Conservation (phyloP, 1,140 invertebrate genomes). For the Calliopsis andreniformis region DNA sequence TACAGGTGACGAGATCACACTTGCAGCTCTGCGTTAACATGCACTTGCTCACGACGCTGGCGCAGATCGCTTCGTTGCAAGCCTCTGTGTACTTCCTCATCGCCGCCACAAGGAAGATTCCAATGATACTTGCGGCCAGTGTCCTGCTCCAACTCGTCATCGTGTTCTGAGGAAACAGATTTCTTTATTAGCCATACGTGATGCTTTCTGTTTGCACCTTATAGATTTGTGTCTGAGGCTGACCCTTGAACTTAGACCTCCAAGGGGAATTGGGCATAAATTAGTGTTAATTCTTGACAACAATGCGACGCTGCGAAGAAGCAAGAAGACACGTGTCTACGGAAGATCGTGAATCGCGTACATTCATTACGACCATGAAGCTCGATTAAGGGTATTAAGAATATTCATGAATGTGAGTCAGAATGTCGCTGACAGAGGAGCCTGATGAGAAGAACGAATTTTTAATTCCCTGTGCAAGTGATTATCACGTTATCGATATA, state of each 20-base stretch:
- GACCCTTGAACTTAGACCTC: too few species aligned
- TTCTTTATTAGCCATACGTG: too few species aligned
- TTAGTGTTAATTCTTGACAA: not conserved
- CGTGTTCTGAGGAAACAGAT: slow-evolving; percentile 58
- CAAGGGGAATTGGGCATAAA: slow-evolving; percentile 2
- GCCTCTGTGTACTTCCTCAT: slow-evolving; percentile 64
- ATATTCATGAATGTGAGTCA: slow-evolving; percentile 67
- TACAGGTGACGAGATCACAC: slow-evolving; percentile 92
- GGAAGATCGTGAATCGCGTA: slow-evolving; percentile 25
- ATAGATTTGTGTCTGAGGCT: too few species aligned
- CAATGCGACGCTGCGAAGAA: not conserved
- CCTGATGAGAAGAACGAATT: slow-evolving; percentile 56
- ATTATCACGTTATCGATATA: too few species aligned
- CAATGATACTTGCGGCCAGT: slow-evolving; percentile 53
- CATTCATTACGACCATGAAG: slow-evolving; percentile 56
- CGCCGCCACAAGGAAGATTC: slow-evolving; percentile 59
- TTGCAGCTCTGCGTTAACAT: slow-evolving; percentile 97
- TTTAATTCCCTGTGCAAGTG: slow-evolving; percentile 21
- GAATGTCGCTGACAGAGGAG: slow-evolving; percentile 43
- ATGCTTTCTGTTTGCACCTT: too few species aligned
- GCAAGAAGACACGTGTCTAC: slow-evolving; percentile 4
- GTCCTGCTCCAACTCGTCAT: slow-evolving; percentile 67
- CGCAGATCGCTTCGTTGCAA: slow-evolving; percentile 95
- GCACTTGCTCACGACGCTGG: slow-evolving; percentile 96
- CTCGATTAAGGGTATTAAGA: slow-evolving; percentile 67